phyloP scores from a whole-genome alignment of 2,113 vertebrate genomes.

The Xiphophorus hellerii region DNA sequence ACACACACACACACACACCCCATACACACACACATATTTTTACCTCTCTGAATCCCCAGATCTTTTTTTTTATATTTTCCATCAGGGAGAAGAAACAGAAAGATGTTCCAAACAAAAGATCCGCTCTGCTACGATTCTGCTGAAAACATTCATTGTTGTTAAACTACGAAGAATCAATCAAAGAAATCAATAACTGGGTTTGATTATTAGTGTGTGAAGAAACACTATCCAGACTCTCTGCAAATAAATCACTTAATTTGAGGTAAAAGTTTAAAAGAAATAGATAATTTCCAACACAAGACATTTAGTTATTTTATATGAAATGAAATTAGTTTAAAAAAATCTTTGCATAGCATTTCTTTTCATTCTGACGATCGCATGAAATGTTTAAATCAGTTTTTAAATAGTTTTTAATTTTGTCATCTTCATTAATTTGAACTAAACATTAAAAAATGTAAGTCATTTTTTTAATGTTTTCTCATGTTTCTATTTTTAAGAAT shows the following conservation, averaged over 20 bases:
- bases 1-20: constrained; percentile 29
- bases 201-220: too few species aligned
- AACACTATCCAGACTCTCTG: too few species aligned
- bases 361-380: neutral
- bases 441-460: too few species aligned
- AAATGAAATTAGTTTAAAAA: neutral
- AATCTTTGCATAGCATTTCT: neutral
- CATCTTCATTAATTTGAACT: too few species aligned
- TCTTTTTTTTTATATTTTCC: constrained; percentile 30
- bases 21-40: constrained; percentile 24
- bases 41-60: constrained; percentile 64
- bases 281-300: too few species aligned
- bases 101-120: constrained; percentile 38
- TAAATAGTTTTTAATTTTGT: too few species aligned
- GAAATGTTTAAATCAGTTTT: neutral
- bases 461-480: too few species aligned
- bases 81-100: constrained; percentile 46
- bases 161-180: neutral
- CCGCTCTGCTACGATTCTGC: neutral
- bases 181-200: neutral
- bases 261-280: too few species aligned
- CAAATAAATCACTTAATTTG: too few species aligned
- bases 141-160: neutral
- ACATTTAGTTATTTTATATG: too few species aligned
- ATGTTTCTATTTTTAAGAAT: too few species aligned